Percentiles rank a stretch among this genome's conserved stretches.
phyloP scores from a whole-genome alignment of 2,113 vertebrate species.

The Lanius ludovicianus region DNA sequence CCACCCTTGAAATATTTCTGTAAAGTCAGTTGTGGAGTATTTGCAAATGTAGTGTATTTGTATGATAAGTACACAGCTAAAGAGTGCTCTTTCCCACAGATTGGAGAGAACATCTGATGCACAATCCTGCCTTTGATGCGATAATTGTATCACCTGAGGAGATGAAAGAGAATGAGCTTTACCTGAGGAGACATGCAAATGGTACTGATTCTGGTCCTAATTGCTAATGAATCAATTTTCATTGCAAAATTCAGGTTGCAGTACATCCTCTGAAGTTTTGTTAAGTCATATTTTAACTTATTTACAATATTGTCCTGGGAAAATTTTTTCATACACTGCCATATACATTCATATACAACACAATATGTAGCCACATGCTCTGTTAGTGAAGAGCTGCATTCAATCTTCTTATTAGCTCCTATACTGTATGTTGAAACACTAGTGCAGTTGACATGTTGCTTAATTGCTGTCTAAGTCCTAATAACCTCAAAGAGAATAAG shows the following conservation, averaged over 20 bases:
- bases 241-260: neutral
- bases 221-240: neutral
- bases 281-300: neutral
- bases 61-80: neutral
- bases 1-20: neutral
- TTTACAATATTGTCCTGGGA: neutral
- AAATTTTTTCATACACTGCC: neutral
- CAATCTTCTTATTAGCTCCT: slow-evolving; percentile 11
- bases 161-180: neutral
- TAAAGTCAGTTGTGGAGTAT: neutral
- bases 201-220: neutral
- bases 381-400: neutral
- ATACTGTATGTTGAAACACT: neutral
- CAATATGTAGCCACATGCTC: neutral
- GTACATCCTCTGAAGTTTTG: neutral
- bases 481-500: slow-evolving; percentile 66
- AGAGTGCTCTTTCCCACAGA: neutral
- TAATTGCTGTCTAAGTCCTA: slow-evolving; percentile 68
- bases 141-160: neutral
- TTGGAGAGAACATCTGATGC: neutral
- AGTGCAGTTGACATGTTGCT: slow-evolving; percentile 29
- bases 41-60: neutral
- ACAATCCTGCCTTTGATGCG: neutral
- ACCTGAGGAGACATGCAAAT: neutral
- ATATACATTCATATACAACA: neutral